Percentiles rank a stretch among this genome's conserved stretches.
Conservation (phyloP, 2,113 vertebrate species). For the Sylvia atricapilla region DNA sequence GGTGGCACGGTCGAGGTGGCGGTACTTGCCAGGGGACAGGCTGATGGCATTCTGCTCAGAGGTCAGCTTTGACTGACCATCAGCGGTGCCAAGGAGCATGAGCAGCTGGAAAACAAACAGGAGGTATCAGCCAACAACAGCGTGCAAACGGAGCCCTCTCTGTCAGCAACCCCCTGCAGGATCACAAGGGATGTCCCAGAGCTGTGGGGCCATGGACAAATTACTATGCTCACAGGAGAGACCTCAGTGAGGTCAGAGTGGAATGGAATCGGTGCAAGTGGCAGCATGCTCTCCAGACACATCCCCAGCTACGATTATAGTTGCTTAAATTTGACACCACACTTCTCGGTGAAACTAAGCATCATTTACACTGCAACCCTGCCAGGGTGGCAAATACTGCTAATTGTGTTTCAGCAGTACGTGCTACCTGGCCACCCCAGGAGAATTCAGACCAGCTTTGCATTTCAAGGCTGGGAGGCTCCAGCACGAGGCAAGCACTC, state of each 20-base stretch:
- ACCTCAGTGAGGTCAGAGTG: neutral
- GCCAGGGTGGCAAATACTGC: neutral
- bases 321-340: neutral
- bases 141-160: fast-evolving
- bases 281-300: neutral
- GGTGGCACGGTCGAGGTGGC: conserved; percentile 78
- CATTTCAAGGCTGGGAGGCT: conserved; percentile 25
- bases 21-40: conserved; percentile 82
- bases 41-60: conserved; percentile 71
- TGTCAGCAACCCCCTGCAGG: fast-evolving
- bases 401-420: conserved; percentile 5
- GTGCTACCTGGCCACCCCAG: neutral
- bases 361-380: conserved; percentile 27
- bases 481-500: neutral
- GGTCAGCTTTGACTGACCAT: conserved; percentile 71
- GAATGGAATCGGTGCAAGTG: fast-evolving
- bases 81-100: conserved; percentile 72
- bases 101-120: conserved; percentile 79
- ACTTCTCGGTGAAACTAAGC: neutral
- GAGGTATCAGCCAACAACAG: neutral
- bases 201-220: neutral
- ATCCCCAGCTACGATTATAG: neutral
- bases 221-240: neutral
- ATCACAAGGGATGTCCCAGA: neutral
- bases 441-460: conserved; percentile 13